Evolutionary conservation across 1,140 invertebrate genomes (phyloP).

Genomic region (Rhyacophila brunnea): DNA sequence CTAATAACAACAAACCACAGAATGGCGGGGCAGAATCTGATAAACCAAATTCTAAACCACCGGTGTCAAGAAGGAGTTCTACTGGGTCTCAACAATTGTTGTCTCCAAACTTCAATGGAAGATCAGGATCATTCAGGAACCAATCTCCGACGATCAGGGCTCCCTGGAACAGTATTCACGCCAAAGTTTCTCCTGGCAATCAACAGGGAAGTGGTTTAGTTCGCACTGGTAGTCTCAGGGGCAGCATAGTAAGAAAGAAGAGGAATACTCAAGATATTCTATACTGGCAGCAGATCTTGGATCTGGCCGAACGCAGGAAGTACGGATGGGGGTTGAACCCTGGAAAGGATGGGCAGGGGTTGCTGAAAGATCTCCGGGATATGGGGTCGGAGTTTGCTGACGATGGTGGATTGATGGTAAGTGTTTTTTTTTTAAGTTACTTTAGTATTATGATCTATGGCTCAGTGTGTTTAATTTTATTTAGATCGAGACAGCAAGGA

Average conservation of each 20-base stretch:
- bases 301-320: slow-evolving; percentile 56
- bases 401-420: too few species aligned
- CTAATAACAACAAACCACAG: slow-evolving; percentile 7
- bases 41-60: slow-evolving; percentile 36
- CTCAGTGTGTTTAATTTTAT: too few species aligned
- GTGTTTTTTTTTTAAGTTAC: too few species aligned
- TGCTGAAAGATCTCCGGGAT: slow-evolving; percentile 47
- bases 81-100: slow-evolving; percentile 37
- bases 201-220: slow-evolving; percentile 43
- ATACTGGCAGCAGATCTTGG: slow-evolving; percentile 55
- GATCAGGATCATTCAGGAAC: slow-evolving; percentile 27
- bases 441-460: too few species aligned
- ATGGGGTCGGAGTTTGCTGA: slow-evolving; percentile 22
- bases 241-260: slow-evolving; percentile 45
- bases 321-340: slow-evolving; percentile 46
- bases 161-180: slow-evolving; percentile 54
- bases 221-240: slow-evolving; percentile 44
- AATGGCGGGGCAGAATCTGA: slow-evolving; percentile 9
- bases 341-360: slow-evolving; percentile 44
- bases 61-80: slow-evolving; percentile 41
- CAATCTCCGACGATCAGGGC: slow-evolving; percentile 39
- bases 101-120: slow-evolving; percentile 23
- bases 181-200: slow-evolving; percentile 42
- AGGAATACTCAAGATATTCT: slow-evolving; percentile 40
- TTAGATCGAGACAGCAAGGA: too few species aligned